Percentiles rank a stretch among this genome's conserved stretches.
Evolutionary conservation across 2,797 vertebrate species (phyloP).

Genomic region (Iguana delicatissima): DNA sequence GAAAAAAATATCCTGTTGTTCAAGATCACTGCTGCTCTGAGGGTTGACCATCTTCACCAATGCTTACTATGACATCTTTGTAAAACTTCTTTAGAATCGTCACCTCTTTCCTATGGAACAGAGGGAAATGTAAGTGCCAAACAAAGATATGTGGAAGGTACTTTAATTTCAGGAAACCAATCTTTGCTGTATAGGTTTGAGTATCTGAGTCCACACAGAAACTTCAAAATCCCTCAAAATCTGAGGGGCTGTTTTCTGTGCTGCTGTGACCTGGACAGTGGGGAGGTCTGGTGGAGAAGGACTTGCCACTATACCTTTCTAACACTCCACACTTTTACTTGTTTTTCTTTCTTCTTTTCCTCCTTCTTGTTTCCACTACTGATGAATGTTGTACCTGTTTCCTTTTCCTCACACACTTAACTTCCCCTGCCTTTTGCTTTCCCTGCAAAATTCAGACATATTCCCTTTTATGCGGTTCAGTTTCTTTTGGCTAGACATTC

Average conservation of each 20-base stretch:
- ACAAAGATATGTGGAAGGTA: neutral
- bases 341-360: slow-evolving; percentile 34
- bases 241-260: slow-evolving; percentile 14
- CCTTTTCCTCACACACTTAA: slow-evolving; percentile 13
- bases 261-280: slow-evolving; percentile 45
- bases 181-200: slow-evolving; percentile 55
- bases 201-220: slow-evolving; percentile 42
- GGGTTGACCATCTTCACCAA: neutral
- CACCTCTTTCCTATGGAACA: neutral
- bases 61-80: neutral
- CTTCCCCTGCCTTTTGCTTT: neutral
- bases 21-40: neutral
- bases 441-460: slow-evolving; percentile 30
- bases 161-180: slow-evolving; percentile 70
- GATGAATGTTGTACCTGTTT: slow-evolving; percentile 31
- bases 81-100: neutral
- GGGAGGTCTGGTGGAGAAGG: slow-evolving; percentile 41
- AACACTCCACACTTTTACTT: slow-evolving; percentile 20
- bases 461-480: slow-evolving; percentile 61
- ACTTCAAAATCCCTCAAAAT: neutral
- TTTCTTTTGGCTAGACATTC: neutral
- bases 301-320: slow-evolving; percentile 29
- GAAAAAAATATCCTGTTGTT: neutral
- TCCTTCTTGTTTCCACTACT: slow-evolving; percentile 38
- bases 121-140: neutral